Conservation (phyloP, 2,888 invertebrate genomes). For the Conchocele bisecta region DNA sequence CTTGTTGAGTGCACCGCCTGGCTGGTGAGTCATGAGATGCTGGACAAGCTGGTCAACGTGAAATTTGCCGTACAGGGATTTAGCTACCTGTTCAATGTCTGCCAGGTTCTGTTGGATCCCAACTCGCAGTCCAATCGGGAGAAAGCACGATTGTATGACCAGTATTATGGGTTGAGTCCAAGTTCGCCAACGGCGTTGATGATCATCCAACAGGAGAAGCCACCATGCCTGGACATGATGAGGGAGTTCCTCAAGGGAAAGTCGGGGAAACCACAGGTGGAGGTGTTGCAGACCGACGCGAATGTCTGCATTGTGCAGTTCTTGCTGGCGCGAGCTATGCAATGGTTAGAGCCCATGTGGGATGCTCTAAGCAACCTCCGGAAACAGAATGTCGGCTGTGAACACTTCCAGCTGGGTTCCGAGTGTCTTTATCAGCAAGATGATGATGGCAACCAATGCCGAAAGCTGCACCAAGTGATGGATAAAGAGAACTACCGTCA, state of each 20-base stretch:
- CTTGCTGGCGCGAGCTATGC: conserved; percentile 34
- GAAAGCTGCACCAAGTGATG: too few relatives aligned
- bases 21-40: conserved; percentile 30
- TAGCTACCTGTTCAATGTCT: conserved; percentile 49
- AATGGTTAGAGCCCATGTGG: too few relatives aligned
- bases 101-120: conserved; percentile 41
- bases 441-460: too few relatives aligned
- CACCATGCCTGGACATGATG: conserved; percentile 53
- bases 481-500: too few relatives aligned
- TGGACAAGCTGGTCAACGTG: conserved; percentile 16
- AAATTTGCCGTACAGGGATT: conserved; percentile 48
- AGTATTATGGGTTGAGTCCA: conserved; percentile 62
- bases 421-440: too few relatives aligned
- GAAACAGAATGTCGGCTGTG: conserved; percentile 6
- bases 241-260: conserved; percentile 7
- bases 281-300: conserved; percentile 15
- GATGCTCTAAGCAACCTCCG: not conserved
- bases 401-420: conserved; percentile 11
- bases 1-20: conserved; percentile 62
- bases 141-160: conserved; percentile 41
- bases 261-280: conserved; percentile 1
- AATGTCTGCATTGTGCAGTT: conserved; percentile 29
- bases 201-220: conserved; percentile 56
- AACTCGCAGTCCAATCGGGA: conserved; percentile 36
- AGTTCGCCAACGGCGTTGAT: conserved; percentile 32